Percentiles rank a stretch among this genome's conserved stretches.
Conservation (phyloP, 1,140 invertebrate species). For the Nephila pilipes region DNA sequence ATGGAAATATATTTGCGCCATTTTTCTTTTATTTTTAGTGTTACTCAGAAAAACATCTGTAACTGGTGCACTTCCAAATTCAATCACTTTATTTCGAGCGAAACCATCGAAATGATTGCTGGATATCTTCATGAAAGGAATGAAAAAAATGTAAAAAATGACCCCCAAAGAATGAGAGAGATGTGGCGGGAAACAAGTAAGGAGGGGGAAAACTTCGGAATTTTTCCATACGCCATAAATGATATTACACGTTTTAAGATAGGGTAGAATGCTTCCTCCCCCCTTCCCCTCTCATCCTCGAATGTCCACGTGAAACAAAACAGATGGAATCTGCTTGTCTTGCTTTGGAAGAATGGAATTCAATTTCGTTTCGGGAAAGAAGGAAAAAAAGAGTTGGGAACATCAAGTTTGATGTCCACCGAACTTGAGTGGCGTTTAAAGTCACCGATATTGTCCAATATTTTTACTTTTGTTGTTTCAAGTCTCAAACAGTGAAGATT, state of each 20-base stretch:
- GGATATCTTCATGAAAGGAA: background rate
- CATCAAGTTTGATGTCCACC: background rate
- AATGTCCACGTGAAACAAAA: slow-evolving; percentile 35
- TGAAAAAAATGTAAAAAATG: background rate
- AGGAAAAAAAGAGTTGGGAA: background rate
- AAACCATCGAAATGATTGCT: background rate
- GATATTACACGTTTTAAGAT: slow-evolving; percentile 32
- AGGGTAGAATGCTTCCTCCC: background rate
- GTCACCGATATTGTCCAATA: background rate
- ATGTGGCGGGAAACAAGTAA: background rate
- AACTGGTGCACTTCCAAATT: background rate
- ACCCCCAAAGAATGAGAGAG: background rate
- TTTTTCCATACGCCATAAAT: slow-evolving; percentile 34
- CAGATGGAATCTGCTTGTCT: slow-evolving; percentile 34
- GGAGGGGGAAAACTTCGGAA: background rate
- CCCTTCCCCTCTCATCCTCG: background rate
- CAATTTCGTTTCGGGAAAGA: background rate
- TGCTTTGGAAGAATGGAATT: slow-evolving; percentile 17
- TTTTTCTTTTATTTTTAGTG: background rate
- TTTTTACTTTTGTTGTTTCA: background rate
- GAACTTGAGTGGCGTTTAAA: background rate
- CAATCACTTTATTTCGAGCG: background rate
- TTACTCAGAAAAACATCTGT: background rate
- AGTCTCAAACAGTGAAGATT: background rate
- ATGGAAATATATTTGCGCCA: background rate